Evolutionary conservation across 1,140 invertebrate species (phyloP).

Genomic region (Diachasmimorpha longicaudata): DNA sequence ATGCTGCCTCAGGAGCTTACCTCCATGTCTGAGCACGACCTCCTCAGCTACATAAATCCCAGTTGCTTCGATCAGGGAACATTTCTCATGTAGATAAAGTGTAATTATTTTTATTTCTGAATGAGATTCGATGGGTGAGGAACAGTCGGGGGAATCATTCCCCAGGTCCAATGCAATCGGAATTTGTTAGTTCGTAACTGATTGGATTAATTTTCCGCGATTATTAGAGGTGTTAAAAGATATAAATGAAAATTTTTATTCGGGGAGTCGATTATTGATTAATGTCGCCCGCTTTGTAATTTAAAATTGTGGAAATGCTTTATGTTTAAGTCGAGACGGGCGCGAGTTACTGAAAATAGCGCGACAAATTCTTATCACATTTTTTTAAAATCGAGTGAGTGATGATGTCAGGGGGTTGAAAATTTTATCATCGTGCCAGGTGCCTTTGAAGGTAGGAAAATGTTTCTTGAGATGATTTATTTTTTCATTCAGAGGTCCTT

Average conservation of each 20-base stretch:
- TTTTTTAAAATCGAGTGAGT: slow-evolving; percentile 5
- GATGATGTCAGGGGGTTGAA: background rate
- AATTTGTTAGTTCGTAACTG: background rate
- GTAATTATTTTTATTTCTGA: background rate
- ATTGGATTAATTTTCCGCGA: background rate
- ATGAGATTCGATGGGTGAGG: background rate
- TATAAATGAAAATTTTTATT: too few species aligned
- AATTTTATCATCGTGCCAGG: background rate
- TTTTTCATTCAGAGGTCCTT: slow-evolving; percentile 7
- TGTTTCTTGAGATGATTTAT: background rate
- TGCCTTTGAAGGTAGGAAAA: background rate
- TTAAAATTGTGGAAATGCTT: slow-evolving; percentile 30
- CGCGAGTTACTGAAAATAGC: slow-evolving; percentile 13
- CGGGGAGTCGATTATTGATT: too few species aligned
- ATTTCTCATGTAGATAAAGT: slow-evolving; percentile 54
- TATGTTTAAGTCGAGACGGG: slow-evolving; percentile 34
- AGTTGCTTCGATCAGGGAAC: slow-evolving; percentile 77
- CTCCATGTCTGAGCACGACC: slow-evolving; percentile 82
- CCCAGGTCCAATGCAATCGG: background rate
- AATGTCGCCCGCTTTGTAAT: background rate
- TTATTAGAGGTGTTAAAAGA: background rate
- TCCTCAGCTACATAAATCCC: slow-evolving; percentile 85
- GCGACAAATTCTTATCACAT: slow-evolving; percentile 44
- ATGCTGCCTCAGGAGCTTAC: slow-evolving; percentile 75
- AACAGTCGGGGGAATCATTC: background rate